These are phyloP conservation scores for Manis pentadactyla DNA, from an alignment of 2,797 vertebrate species.

Conservation along the genomic window DNA sequence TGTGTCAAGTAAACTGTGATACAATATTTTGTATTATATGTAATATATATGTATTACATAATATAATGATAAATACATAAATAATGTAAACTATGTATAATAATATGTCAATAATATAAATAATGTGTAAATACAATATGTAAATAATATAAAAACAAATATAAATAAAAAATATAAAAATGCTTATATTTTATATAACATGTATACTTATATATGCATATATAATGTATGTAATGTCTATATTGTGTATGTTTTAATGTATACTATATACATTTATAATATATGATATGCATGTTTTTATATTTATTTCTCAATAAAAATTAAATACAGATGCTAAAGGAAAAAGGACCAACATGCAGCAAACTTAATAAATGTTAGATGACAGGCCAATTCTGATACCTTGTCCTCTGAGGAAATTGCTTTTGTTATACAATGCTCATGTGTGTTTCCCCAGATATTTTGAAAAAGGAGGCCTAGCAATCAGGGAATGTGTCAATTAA, in stretches of 20 bases:
- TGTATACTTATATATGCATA: background rate
- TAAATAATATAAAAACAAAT: too few relatives aligned
- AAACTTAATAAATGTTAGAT: background rate
- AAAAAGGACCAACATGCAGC: background rate
- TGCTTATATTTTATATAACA: too few relatives aligned
- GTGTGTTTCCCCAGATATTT: background rate
- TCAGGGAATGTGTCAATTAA: background rate
- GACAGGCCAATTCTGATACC: background rate
- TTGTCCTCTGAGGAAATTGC: background rate
- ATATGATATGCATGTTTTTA: background rate
- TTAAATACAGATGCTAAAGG: background rate
- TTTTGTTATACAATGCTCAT: background rate
- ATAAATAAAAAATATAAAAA: too few relatives aligned
- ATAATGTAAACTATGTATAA: too few relatives aligned
- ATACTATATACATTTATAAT: background rate
- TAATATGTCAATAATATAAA: too few relatives aligned
- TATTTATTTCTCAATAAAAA: constrained; percentile 47
- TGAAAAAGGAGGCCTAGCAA: constrained; percentile 14
- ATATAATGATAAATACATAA: too few relatives aligned
- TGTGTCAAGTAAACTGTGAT: background rate
- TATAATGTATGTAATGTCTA: background rate
- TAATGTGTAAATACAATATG: too few relatives aligned
- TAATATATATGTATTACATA: background rate
- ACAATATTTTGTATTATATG: background rate
- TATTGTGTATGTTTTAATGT: background rate